phyloP scores from a whole-genome alignment of 1,140 invertebrate genomes.

The Charaxes varanes region DNA sequence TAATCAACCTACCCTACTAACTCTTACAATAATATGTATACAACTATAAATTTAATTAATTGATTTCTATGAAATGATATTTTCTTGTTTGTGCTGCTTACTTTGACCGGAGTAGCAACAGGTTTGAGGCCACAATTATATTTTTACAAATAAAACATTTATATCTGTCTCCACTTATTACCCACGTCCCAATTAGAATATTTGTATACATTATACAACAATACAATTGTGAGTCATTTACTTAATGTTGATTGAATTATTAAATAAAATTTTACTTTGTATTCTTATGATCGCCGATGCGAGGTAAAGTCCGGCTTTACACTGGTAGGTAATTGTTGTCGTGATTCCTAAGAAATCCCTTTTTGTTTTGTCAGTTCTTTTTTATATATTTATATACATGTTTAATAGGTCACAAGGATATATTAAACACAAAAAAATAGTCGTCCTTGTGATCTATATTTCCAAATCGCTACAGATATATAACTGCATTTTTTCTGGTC shows the following conservation, averaged over 20 bases:
- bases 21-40: too few species aligned
- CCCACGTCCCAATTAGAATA: constrained; percentile 1
- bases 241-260: background rate
- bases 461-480: too few species aligned
- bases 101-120: constrained; percentile 18
- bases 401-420: too few species aligned
- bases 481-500: too few species aligned
- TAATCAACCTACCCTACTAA: too few species aligned
- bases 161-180: constrained; percentile 7
- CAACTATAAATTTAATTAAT: too few species aligned
- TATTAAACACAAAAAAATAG: too few species aligned
- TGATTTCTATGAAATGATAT: constrained; percentile 16
- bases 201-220: too few species aligned
- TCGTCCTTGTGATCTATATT: too few species aligned
- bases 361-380: too few species aligned
- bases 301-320: constrained; percentile 4
- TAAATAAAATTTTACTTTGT: constrained; percentile 2
- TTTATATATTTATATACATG: too few species aligned
- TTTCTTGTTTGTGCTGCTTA: constrained; percentile 19
- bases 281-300: background rate
- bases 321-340: constrained; percentile 10
- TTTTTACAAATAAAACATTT: constrained; percentile 14
- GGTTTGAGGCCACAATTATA: constrained; percentile 14
- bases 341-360: too few species aligned
- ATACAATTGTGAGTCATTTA: background rate